Conservation (phyloP, 2,888 invertebrate genomes). For the Ormyrus thymus region DNA sequence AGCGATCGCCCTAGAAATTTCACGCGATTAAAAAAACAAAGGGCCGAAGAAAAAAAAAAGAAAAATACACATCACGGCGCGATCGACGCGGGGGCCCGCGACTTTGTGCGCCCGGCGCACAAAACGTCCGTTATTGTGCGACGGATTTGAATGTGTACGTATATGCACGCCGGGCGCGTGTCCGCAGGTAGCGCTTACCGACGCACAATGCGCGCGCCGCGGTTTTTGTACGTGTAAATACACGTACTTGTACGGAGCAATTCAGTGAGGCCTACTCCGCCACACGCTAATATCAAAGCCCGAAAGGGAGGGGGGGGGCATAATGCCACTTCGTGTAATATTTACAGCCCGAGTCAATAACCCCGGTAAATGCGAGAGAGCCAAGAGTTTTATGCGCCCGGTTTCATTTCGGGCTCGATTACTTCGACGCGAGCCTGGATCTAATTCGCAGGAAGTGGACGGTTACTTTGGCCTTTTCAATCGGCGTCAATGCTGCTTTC, state of each 20-base stretch:
- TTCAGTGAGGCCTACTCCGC: too few species aligned
- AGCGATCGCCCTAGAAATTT: neutral
- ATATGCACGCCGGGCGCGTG: neutral
- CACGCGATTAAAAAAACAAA: neutral
- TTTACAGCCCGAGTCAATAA: constrained; percentile 65
- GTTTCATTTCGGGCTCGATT: constrained; percentile 13
- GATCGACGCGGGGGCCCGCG: neutral
- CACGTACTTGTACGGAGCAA: too few species aligned
- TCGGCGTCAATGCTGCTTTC: too few species aligned
- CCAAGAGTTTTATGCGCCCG: neutral
- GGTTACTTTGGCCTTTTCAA: too few species aligned
- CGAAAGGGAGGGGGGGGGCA: constrained; percentile 26
- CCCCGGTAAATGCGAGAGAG: constrained; percentile 48
- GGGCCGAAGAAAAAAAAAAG: neutral
- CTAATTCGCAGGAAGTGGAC: too few species aligned
- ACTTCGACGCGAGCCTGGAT: constrained; percentile 1
- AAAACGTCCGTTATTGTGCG: constrained; percentile 7
- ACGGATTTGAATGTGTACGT: neutral
- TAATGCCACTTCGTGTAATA: constrained; percentile 64
- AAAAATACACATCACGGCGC: neutral
- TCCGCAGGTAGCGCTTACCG: neutral
- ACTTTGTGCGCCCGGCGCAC: neutral
- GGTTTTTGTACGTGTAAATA: constrained; percentile 2
- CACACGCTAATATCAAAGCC: too few species aligned
- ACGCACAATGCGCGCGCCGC: constrained; percentile 3